Evolutionary conservation across 2,888 invertebrate species (phyloP).

Genomic region (Scaptomyza parva): DNA sequence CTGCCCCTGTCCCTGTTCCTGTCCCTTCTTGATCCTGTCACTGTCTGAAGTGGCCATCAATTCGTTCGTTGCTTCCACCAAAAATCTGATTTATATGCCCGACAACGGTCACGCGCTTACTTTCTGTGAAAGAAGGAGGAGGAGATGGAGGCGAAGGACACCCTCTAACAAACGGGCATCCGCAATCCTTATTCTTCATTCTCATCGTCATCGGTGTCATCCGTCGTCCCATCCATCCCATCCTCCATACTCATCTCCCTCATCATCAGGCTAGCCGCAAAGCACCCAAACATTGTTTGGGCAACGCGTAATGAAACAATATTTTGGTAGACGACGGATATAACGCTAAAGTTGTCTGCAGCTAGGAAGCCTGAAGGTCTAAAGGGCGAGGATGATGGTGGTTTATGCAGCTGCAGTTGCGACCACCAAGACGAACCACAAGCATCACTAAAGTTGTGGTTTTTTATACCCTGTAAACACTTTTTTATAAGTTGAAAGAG

Average conservation of each 20-base stretch:
- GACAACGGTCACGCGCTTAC: conserved; percentile 65
- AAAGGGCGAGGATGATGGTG: too few species aligned
- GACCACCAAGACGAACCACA: not conserved
- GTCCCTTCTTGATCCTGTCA: too few species aligned
- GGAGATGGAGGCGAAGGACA: not conserved
- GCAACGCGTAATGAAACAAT: conserved; percentile 75
- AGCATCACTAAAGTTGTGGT: conserved; percentile 23
- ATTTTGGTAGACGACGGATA: conserved; percentile 63
- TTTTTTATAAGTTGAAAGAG: not conserved
- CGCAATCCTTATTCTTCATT: conserved; percentile 7
- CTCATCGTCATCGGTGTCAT: conserved; percentile 21
- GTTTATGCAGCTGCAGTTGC: not conserved
- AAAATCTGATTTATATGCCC: conserved; percentile 80
- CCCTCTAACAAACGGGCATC: not conserved
- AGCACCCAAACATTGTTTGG: conserved; percentile 62
- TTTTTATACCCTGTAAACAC: conserved; percentile 12
- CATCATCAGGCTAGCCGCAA: conserved; percentile 25
- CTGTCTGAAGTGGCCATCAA: conserved; percentile 78
- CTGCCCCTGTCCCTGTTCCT: conserved; percentile 19
- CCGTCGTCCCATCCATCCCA: too few species aligned
- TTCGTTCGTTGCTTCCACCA: conserved; percentile 62
- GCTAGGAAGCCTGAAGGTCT: not conserved
- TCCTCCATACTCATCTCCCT: conserved; percentile 11
- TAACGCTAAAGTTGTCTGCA: conserved; percentile 28
- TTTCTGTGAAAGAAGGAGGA: conserved; percentile 8